These are phyloP conservation scores for Paramisgurnus dabryanus DNA, from an alignment of 2,113 vertebrate genomes.

Conservation along the genomic window DNA sequence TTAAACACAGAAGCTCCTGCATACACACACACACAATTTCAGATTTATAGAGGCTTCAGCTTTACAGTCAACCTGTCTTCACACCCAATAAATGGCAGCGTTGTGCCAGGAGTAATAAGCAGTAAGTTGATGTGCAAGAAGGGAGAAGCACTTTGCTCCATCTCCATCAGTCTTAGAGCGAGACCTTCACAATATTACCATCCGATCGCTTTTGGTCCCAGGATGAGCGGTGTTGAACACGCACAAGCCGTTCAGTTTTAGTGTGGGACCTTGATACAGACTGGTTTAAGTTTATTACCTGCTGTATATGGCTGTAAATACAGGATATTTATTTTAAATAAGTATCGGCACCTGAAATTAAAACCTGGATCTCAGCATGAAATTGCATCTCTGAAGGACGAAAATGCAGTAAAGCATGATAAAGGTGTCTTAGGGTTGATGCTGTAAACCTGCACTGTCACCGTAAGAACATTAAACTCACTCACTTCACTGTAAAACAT, in stretches of 20 bases:
- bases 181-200: slow-evolving; percentile 39
- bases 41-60: slow-evolving; percentile 45
- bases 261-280: slow-evolving; percentile 18
- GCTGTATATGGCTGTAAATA: not conserved
- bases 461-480: too few relatives aligned
- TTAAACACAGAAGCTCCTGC: slow-evolving; percentile 17
- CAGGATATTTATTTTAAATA: slow-evolving; percentile 4
- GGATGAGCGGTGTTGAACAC: slow-evolving; percentile 17
- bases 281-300: not conserved
- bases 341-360: slow-evolving; percentile 16
- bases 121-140: slow-evolving; percentile 28
- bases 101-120: slow-evolving; percentile 46
- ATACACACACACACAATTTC: not conserved
- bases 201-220: slow-evolving; percentile 15
- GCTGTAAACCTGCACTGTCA: too few relatives aligned
- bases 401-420: not conserved
- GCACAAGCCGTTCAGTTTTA: not conserved
- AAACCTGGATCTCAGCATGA: not conserved
- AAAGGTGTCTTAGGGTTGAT: too few relatives aligned
- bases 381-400: not conserved
- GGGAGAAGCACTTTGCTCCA: slow-evolving; percentile 4
- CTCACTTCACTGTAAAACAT: too few relatives aligned
- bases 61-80: slow-evolving; percentile 30
- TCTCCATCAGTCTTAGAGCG: slow-evolving; percentile 30
- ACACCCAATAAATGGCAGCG: slow-evolving; percentile 45